Base-by-base conservation (phyloP, 2,888 invertebrate genomes). In the Chaetogeoica ovagalla region DNA sequence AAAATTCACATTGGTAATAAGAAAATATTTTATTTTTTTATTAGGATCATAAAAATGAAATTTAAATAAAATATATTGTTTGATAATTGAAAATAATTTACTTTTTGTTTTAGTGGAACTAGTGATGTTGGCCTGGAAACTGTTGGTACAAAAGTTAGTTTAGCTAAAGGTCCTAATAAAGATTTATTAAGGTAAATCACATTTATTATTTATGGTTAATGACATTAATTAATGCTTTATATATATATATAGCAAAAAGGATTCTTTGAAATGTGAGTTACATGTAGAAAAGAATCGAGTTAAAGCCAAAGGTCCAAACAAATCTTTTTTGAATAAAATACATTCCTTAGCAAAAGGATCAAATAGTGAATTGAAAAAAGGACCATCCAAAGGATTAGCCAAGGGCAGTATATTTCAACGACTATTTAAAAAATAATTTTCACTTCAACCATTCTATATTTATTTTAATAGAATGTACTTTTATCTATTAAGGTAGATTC, bases 151-250 rank as follows among this genome's bases (percentile, higher is more conserved):
- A 92, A 95, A 87, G 86, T 90, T 2, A 87, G 88, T 65, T 87
- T 92, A n/a, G 88, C 90, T n/a, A 91, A 91, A 85, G 96, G 96
- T 75, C 91, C 95, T 0, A 91, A 93, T 85, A 93, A 94, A 84
- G 90, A 90, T 84, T 86, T 94, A 43, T 87, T 95, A 52, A 86
- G 95, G 95, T 95, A 71, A 89, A 89, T 92, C 90, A 85, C 81
- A 55, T 55, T 21, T 19, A 37, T 55, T 30, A 62, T 63, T 30
- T 8, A 55, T 13, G 7, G 23, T 19, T 66, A 23, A 71, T n/a
- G 37, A 13, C 43, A 23, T 60, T 37, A 19, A 65, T 52, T 43
- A 60, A 17, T 55, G 43, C 15, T 55, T 2, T 19, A 62, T 57
- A 30, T 48, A 13, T 75, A 4, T 30, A 74, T 68, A 15, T 55